Evolutionary conservation across 2,888 invertebrate species (phyloP).

Genomic region (Slavum lentiscoides): DNA sequence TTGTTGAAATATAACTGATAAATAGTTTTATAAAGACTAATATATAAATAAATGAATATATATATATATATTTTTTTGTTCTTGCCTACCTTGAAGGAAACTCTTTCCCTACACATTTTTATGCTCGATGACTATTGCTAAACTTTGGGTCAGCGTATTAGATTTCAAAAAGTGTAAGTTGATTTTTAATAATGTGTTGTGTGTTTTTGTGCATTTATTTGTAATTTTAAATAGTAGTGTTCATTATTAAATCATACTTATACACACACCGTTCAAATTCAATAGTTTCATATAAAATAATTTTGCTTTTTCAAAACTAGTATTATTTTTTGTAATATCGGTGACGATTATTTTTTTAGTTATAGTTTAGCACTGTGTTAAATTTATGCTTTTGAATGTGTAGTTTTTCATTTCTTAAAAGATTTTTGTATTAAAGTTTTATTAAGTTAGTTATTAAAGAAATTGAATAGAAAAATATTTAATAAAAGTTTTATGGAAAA

Average conservation of each 20-base stretch:
- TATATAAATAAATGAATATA: constrained; percentile 4
- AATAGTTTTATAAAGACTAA: background rate
- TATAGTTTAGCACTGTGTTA: background rate
- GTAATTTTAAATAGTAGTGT: constrained; percentile 9
- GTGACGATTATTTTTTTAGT: background rate
- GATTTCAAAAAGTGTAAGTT: constrained; percentile 50
- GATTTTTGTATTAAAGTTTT: background rate
- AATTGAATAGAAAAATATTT: no score
- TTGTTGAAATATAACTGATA: background rate
- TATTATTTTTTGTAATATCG: background rate
- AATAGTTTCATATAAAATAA: constrained; percentile 3
- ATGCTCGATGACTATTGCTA: constrained; percentile 54
- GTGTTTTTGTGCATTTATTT: constrained; percentile 38
- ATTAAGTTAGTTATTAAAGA: no score
- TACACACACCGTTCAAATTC: background rate
- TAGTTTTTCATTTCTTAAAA: background rate
- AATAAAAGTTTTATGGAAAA: no score
- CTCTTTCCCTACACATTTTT: constrained; percentile 47
- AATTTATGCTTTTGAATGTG: background rate
- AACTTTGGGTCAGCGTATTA: constrained; percentile 53
- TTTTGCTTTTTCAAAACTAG: background rate
- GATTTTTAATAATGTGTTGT: constrained; percentile 37
- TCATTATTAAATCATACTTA: constrained; percentile 1
- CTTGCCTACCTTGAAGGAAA: constrained; percentile 45
- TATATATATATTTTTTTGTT: constrained; percentile 34